A percentile compares a stretch with the other conserved stretches of the same genome.
These are phyloP conservation scores for Falco berigora DNA, from an alignment of 2,797 vertebrate species.

Conservation along the genomic window DNA sequence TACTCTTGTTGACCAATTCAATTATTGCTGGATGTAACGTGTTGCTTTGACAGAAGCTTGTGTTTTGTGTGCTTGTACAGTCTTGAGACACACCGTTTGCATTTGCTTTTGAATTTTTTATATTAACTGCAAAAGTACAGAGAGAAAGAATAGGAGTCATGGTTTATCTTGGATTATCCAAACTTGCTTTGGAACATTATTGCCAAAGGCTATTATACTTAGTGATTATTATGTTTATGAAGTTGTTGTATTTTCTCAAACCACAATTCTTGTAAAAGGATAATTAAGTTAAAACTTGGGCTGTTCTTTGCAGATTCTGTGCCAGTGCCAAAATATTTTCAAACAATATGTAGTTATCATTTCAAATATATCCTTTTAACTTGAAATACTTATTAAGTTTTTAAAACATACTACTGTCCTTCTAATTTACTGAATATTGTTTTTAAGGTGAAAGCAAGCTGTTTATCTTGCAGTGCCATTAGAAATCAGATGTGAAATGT, in stretches of 20 bases:
- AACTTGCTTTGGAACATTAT: background rate
- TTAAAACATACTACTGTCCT: background rate
- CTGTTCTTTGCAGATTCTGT: slow-evolving; percentile 32
- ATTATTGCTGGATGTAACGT: background rate
- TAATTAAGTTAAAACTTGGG: slow-evolving; percentile 41
- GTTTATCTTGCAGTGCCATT: background rate
- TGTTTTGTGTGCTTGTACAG: background rate
- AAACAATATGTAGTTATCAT: background rate
- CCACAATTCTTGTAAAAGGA: slow-evolving; percentile 54
- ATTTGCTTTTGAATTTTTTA: slow-evolving; percentile 27
- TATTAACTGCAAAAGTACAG: slow-evolving; percentile 35
- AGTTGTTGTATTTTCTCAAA: slow-evolving; percentile 56
- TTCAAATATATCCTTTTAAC: slow-evolving; percentile 28
- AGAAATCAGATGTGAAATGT: background rate
- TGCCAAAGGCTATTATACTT: slow-evolving; percentile 39
- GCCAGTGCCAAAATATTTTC: slow-evolving; percentile 32
- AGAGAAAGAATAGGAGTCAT: slow-evolving; percentile 34
- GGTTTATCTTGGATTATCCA: slow-evolving; percentile 60
- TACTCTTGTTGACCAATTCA: background rate
- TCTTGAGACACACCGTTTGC: background rate
- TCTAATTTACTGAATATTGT: background rate
- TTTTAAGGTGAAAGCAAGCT: background rate
- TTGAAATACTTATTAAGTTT: background rate
- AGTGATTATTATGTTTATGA: slow-evolving; percentile 45
- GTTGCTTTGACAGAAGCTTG: slow-evolving; percentile 1